Evolutionary conservation across 2,888 invertebrate genomes (phyloP).

Genomic region (Leptinotarsa tumamoca): DNA sequence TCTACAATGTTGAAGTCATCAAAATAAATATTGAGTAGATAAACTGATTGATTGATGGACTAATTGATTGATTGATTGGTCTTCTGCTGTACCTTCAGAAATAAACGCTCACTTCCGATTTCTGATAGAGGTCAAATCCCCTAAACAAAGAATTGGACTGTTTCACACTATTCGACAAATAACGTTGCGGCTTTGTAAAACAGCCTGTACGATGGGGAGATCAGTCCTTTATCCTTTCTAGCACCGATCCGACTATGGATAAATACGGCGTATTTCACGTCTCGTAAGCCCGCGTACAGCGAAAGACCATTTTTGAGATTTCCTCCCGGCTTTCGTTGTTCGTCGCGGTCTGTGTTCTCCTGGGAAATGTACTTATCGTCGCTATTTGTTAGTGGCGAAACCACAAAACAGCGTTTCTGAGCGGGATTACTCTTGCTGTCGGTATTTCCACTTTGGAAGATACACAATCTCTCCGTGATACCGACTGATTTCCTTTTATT

Average conservation of each 20-base stretch:
- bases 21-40: too few relatives aligned
- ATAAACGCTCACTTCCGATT: too few relatives aligned
- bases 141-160: too few relatives aligned
- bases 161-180: background rate
- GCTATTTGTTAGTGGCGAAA: conserved; percentile 12
- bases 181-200: background rate
- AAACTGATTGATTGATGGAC: too few relatives aligned
- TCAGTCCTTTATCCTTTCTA: background rate
- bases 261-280: conserved; percentile 4
- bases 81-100: too few relatives aligned
- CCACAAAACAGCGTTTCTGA: conserved; percentile 4
- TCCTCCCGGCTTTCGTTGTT: conserved; percentile 13
- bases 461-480: background rate
- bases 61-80: too few relatives aligned
- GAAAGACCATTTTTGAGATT: conserved; percentile 16
- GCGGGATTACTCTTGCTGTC: background rate
- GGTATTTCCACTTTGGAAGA: background rate
- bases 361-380: conserved; percentile 21
- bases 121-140: too few relatives aligned
- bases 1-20: too few relatives aligned
- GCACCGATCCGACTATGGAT: conserved; percentile 5
- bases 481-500: conserved; percentile 1
- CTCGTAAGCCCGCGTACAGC: background rate
- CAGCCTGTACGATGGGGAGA: background rate
- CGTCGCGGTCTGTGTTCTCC: conserved; percentile 1